Conservation (phyloP, 35 echinoderm and acorn worm species). For the Diadema setosum region DNA sequence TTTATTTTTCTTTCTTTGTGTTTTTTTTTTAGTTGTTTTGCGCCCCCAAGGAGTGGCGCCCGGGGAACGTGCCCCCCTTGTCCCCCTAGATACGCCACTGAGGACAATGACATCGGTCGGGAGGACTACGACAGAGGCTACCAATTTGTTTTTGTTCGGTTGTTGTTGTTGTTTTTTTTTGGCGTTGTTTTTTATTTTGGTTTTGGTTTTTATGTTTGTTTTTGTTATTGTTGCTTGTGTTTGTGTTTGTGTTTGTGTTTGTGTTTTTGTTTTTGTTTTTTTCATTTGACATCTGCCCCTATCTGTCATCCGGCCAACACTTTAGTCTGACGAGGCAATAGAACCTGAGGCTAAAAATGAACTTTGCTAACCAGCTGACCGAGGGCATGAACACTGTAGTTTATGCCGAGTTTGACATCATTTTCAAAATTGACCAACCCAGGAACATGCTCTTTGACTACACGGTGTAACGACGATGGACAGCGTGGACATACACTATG, state of each 20-base stretch:
- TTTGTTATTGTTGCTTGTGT: too few species aligned
- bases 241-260: too few species aligned
- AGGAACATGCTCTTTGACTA: slow-evolving; percentile 53
- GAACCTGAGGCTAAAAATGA: slow-evolving; percentile 51
- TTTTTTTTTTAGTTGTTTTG: too few species aligned
- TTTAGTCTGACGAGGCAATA: slow-evolving; percentile 44
- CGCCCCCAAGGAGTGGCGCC: too few species aligned
- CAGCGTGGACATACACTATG: neutral
- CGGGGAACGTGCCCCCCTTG: too few species aligned
- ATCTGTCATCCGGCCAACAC: slow-evolving; percentile 48
- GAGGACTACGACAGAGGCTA: slow-evolving; percentile 61
- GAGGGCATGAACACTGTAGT: slow-evolving; percentile 38
- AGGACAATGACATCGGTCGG: slow-evolving; percentile 58
- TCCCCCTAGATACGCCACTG: too few species aligned
- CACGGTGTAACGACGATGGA: slow-evolving; percentile 27
- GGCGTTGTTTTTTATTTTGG: too few species aligned
- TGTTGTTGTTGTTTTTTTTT: too few species aligned
- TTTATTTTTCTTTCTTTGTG: too few species aligned
- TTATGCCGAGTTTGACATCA: slow-evolving; percentile 67
- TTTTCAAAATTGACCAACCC: slow-evolving; percentile 40
- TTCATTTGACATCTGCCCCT: slow-evolving; percentile 52
- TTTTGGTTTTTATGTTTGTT: too few species aligned
- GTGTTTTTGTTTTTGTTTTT: too few species aligned
- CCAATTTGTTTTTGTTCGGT: slow-evolving; percentile 48
- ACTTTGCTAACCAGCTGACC: slow-evolving; percentile 1